Percentiles rank a stretch among this genome's conserved stretches.
phyloP scores from a whole-genome alignment of 2,797 vertebrate genomes.

The Synaphobranchus kaupii region DNA sequence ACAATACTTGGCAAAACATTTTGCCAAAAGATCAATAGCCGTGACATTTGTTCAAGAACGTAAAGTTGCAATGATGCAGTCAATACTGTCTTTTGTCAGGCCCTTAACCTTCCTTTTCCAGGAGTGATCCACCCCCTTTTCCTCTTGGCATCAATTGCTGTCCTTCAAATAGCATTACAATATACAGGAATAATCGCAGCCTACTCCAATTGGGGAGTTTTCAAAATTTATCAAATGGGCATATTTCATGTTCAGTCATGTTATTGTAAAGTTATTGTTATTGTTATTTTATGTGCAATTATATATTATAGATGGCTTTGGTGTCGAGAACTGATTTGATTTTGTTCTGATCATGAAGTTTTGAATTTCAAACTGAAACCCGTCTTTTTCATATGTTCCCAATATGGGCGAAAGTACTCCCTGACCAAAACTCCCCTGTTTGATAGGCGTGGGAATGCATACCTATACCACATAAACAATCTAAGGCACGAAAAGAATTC shows the following conservation, averaged over 20 bases:
- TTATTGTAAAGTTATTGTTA: neutral
- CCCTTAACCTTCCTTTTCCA: neutral
- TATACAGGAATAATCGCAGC: neutral
- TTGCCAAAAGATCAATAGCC: neutral
- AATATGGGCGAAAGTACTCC: neutral
- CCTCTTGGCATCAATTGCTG: neutral
- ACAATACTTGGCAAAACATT: neutral
- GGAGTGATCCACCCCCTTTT: neutral
- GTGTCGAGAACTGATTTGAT: neutral
- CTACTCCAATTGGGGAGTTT: neutral
- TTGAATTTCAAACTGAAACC: slow-evolving; percentile 1
- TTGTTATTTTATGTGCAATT: neutral
- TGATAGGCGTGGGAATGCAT: neutral
- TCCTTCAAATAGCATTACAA: neutral
- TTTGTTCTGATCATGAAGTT: neutral
- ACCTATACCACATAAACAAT: neutral
- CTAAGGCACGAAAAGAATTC: neutral
- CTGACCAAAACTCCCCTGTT: neutral
- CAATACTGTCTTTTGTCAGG: neutral
- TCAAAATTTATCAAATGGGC: neutral
- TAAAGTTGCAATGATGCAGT: neutral
- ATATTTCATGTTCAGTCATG: neutral
- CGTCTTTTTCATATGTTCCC: neutral
- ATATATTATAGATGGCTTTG: slow-evolving; percentile 1
- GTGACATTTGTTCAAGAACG: neutral